Conservation (phyloP, 2,113 vertebrate genomes). For the Gulo gulo region DNA sequence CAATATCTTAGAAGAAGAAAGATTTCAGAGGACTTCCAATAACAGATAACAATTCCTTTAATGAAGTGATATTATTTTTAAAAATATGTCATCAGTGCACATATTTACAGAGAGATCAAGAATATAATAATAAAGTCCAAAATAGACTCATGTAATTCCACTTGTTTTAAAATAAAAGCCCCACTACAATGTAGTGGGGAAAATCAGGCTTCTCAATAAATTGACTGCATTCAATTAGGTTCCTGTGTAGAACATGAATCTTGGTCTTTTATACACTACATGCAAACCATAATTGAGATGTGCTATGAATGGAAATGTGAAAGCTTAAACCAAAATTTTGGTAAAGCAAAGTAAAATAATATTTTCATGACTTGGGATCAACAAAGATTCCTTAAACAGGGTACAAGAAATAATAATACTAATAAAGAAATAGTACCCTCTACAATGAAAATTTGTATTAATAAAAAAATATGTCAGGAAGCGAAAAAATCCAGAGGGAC, state of each 20-base stretch:
- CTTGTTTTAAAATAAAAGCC: background rate
- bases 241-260: background rate
- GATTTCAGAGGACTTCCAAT: background rate
- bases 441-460: background rate
- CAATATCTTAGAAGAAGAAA: background rate
- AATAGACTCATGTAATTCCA: background rate
- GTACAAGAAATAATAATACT: background rate
- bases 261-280: background rate
- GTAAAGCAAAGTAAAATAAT: background rate
- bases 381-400: background rate
- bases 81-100: background rate
- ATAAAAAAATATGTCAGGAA: background rate
- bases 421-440: background rate
- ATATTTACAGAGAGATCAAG: background rate
- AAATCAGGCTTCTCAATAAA: background rate
- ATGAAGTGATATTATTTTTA: background rate
- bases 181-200: background rate
- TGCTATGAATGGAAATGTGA: background rate
- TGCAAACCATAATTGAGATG: background rate
- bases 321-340: background rate
- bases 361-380: background rate
- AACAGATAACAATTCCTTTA: background rate
- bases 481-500: background rate
- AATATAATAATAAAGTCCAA: background rate
- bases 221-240: background rate